Base-by-base conservation (phyloP, 2,797 vertebrate genomes). In the Morus bassanus region DNA sequence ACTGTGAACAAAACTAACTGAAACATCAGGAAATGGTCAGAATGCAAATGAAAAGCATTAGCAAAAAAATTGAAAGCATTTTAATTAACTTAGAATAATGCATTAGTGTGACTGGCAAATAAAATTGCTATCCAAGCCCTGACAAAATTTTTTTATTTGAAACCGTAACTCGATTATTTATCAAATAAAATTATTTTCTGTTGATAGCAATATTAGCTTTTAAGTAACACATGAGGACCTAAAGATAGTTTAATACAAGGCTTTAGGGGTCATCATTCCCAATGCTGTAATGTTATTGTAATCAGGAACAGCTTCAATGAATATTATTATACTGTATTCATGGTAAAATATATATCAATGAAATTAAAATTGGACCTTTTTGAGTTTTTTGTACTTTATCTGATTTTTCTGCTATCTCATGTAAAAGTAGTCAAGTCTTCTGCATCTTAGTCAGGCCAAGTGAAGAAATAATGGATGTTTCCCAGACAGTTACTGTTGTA, bases 11-110 rank as follows among this genome's bases (percentile, higher is more conserved):
- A 60, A 82, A 9, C 48, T 61, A 93, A 85, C 65, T 93, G 75
- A 89, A 91, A 95, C 83, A 77, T 87, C 37, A 79, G 50, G 64
- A 94, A 91, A 85, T 30, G 68, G 77, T 89, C 91, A 95, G 23
- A 95, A 91, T 0, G 0, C 16, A 95, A 88, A 86, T 70, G 39
- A 85, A 89, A 93, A 95, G 18, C 56, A 53, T 89, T 85, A 90
- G 39, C 24, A 68, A 86, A 67, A 57, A 67, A 68, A 43, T 5
- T 8, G 7, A 77, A 88, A 84, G 18, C 27, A 43, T 76, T 88
- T 95, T 70, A 56, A 92, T 95, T 90, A 82, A 87, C 33, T 77
- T 43, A 22, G 16, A 90, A 89, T 84, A 88, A 81, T 37, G 10
- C 14, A n/a, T 85, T 91, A 89, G 18, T 35, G 25, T 64, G 39